phyloP scores from a whole-genome alignment of 2,888 invertebrate species.

The Tetrapedia diversipes region DNA sequence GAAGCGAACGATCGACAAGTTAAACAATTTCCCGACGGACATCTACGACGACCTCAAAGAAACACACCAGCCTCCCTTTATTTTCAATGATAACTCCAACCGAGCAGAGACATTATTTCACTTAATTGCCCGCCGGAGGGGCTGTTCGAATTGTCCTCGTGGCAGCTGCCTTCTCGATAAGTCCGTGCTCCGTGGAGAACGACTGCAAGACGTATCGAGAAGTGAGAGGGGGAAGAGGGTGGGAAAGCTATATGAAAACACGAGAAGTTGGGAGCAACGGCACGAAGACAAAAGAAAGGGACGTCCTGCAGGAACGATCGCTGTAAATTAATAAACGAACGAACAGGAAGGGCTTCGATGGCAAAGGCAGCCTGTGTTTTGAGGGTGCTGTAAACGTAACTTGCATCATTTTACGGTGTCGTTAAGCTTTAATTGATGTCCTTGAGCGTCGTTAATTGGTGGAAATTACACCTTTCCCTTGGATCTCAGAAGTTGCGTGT shows the following conservation, averaged over 20 bases:
- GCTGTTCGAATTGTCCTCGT: slow-evolving; percentile 8
- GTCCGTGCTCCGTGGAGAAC: slow-evolving; percentile 24
- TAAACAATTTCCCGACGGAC: slow-evolving; percentile 15
- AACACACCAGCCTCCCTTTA: slow-evolving; percentile 8
- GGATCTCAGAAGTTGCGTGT: too few species aligned
- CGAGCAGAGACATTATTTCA: slow-evolving; percentile 33
- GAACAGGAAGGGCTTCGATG: background rate
- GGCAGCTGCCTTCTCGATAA: slow-evolving; percentile 36
- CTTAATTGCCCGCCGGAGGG: slow-evolving; percentile 28
- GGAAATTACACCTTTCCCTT: too few species aligned
- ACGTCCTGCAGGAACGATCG: background rate
- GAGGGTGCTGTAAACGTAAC: background rate
- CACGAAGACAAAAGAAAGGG: background rate
- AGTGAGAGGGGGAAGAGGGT: background rate
- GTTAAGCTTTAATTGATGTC: background rate
- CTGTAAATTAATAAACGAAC: slow-evolving; percentile 40
- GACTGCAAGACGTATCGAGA: background rate
- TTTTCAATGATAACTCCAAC: slow-evolving; percentile 39
- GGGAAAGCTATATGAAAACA: too few species aligned
- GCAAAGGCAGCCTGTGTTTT: background rate
- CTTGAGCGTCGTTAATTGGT: too few species aligned
- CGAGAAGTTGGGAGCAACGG: background rate
- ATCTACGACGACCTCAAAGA: slow-evolving; percentile 2
- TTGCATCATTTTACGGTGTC: background rate
- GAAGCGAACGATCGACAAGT: background rate